A percentile compares a stretch with the other conserved stretches of the same genome.
These are phyloP conservation scores for Campoplex nolae DNA, from an alignment of 2,888 invertebrate species.

Conservation along the genomic window DNA sequence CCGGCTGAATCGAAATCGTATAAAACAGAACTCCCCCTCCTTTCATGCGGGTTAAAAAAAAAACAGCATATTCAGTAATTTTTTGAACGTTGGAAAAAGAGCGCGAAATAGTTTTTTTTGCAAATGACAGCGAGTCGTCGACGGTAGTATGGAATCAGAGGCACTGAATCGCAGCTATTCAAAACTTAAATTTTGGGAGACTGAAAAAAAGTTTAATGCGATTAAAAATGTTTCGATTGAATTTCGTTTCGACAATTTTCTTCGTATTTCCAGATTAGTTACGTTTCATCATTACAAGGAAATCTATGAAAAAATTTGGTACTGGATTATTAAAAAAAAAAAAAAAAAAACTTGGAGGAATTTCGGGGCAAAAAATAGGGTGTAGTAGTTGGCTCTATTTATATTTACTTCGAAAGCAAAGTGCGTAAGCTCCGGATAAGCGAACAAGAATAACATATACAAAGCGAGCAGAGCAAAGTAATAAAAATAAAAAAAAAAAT, in stretches of 20 bases:
- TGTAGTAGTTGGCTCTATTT: slow-evolving; percentile 3
- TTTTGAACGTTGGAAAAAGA: not conserved
- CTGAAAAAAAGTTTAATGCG: too few species aligned
- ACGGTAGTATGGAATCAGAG: too few species aligned
- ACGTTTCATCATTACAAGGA: not conserved
- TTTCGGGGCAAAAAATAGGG: not conserved
- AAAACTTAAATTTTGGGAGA: too few species aligned
- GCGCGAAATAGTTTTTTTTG: not conserved
- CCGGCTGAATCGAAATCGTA: slow-evolving; percentile 47
- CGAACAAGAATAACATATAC: slow-evolving; percentile 39
- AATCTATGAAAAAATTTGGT: not conserved
- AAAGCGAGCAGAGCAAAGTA: not conserved
- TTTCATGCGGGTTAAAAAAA: not conserved
- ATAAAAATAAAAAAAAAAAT: slow-evolving; percentile 35
- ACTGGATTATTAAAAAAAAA: not conserved
- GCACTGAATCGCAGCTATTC: too few species aligned
- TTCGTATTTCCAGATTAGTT: not conserved
- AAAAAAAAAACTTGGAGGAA: not conserved
- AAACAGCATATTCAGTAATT: not conserved
- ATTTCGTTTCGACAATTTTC: too few species aligned
- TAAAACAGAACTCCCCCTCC: not conserved
- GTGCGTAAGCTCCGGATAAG: slow-evolving; percentile 65
- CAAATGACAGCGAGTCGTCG: too few species aligned
- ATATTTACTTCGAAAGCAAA: slow-evolving; percentile 51
- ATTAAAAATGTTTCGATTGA: too few species aligned